Base-by-base conservation (phyloP, 2,797 vertebrate species). In the Harpagifer antarcticus region DNA sequence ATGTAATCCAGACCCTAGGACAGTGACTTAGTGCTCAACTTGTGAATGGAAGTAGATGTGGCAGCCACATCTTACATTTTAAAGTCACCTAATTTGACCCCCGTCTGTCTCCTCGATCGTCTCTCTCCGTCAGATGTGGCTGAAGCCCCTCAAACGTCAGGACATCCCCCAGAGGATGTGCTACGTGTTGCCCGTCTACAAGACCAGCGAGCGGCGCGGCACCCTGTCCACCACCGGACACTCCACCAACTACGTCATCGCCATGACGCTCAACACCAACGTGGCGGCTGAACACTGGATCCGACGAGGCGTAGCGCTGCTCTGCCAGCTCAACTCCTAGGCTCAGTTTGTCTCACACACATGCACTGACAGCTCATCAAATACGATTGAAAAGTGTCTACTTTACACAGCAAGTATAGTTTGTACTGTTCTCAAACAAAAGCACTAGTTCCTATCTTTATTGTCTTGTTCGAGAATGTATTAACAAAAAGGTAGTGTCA, bases 181-280 rank as follows among this genome's bases (percentile, higher is more conserved):
- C 57, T 97, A 97, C 11, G 1, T 95, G n/a, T 93, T 86, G 8
- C 96, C 96, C 0, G 68, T 97, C 68, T 97, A 97, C 81, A 97
- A 98, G 89, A 98, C 96, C 15, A 96, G 96, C 0, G 96, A 98
- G 89, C 93, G 97, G 45, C 93, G 96, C 8, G 96, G 97, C 7
- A 95, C 95, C 0, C 81, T 98, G 63, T 97, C 97, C 63, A 96
- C 96, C 44, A 97, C 96, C 0, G 96, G 96, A 9, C 96, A 97
- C 62, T 97, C 96, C 61, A 98, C 96, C 43, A 98, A 96, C 68
- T 97, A 96, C 0, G 96, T 97, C 56, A 94, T 96, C 0, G 91
- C 95, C 57, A 95, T 96, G 94, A 95, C 89, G 5, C 95, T 98
- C 5, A 92, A 93, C 79, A 94, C 96, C 0, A 86, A 95, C 15